Conservation (phyloP, 1,140 invertebrate genomes). For the Apis laboriosa region DNA sequence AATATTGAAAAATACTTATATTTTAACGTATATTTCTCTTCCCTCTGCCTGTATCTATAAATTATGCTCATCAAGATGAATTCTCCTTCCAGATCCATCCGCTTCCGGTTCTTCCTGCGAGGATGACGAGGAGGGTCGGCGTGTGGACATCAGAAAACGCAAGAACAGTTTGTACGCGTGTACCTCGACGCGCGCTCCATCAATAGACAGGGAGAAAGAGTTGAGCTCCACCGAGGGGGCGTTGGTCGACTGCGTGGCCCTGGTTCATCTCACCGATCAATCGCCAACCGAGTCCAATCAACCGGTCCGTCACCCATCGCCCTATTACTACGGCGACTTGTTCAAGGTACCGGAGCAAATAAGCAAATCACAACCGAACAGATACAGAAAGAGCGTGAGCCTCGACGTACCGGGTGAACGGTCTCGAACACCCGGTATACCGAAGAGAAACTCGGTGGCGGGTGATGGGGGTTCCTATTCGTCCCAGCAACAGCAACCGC, state of each 20-base stretch:
- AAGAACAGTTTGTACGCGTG: slow-evolving; percentile 65
- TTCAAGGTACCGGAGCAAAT: slow-evolving; percentile 81
- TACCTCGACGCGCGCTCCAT: slow-evolving; percentile 41
- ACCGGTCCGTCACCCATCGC: slow-evolving; percentile 86
- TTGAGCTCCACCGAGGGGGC: slow-evolving; percentile 57
- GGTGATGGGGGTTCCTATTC: slow-evolving; percentile 82
- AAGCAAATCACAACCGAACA: slow-evolving; percentile 71
- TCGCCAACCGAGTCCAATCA: slow-evolving; percentile 77
- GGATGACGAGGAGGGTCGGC: slow-evolving; percentile 69
- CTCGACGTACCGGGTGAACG: slow-evolving; percentile 84
- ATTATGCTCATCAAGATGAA: neutral
- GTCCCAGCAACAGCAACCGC: slow-evolving; percentile 52
- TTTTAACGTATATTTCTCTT: neutral
- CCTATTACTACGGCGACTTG: slow-evolving; percentile 89
- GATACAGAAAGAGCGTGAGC: slow-evolving; percentile 84
- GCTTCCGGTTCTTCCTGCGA: slow-evolving; percentile 75
- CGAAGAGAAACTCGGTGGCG: slow-evolving; percentile 85
- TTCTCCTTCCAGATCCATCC: slow-evolving; percentile 71
- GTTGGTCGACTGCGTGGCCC: slow-evolving; percentile 73
- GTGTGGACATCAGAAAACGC: slow-evolving; percentile 60
- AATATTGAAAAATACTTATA: no score
- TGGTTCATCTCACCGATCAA: slow-evolving; percentile 75
- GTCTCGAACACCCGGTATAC: slow-evolving; percentile 78
- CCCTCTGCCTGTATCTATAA: neutral
- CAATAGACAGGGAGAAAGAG: slow-evolving; percentile 53